These are phyloP conservation scores for Ramphastos sulfuratus DNA, from an alignment of 2,113 vertebrate genomes.

Conservation along the genomic window DNA sequence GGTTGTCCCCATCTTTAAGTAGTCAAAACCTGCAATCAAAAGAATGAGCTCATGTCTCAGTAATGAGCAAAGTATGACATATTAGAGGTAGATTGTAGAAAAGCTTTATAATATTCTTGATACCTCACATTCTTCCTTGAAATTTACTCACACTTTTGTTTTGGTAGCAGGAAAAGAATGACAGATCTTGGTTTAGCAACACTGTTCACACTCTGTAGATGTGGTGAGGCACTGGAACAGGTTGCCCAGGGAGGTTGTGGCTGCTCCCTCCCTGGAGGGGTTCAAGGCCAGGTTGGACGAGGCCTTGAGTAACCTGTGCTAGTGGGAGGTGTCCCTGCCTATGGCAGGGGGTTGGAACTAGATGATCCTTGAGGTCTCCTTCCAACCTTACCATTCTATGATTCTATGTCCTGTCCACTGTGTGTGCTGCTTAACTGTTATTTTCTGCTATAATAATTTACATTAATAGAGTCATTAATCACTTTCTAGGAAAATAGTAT, in stretches of 20 bases:
- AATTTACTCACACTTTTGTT: not conserved
- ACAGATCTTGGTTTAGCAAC: not conserved
- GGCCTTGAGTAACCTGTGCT: too few species aligned
- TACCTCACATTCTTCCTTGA: not conserved
- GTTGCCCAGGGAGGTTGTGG: too few species aligned
- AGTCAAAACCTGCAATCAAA: not conserved
- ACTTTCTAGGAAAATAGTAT: not conserved
- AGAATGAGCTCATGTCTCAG: not conserved
- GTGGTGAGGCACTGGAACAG: too few species aligned
- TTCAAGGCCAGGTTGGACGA: too few species aligned
- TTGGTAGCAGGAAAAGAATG: not conserved
- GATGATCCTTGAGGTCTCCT: too few species aligned
- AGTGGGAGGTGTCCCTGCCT: too few species aligned
- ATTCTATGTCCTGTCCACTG: not conserved
- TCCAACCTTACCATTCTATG: too few species aligned
- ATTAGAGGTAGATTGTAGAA: not conserved
- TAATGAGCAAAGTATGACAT: not conserved
- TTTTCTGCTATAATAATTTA: not conserved
- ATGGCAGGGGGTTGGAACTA: too few species aligned
- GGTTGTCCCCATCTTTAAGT: too few species aligned
- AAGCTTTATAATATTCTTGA: not conserved
- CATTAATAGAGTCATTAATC: not conserved
- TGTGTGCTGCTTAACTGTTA: not conserved
- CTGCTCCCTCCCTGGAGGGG: too few species aligned
- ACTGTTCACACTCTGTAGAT: not conserved